Percentiles rank a stretch among this genome's conserved stretches.
phyloP scores from a whole-genome alignment of 2,113 vertebrate genomes.

The Rhea americana region DNA sequence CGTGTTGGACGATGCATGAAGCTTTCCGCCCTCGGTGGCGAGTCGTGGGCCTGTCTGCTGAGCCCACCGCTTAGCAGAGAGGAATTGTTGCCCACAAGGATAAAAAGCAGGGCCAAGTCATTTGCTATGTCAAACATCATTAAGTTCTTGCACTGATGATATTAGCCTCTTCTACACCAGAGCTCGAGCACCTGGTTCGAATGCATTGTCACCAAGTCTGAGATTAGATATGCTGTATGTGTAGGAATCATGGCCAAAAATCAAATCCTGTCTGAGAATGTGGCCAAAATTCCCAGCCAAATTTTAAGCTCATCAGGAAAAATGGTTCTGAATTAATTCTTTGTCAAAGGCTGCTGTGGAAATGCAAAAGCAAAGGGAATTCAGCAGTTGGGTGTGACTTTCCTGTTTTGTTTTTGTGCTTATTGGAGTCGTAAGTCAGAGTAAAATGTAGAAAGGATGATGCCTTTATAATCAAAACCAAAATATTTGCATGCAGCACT shows the following conservation, averaged over 20 bases:
- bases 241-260: constrained; percentile 6
- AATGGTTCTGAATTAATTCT: constrained; percentile 24
- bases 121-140: not conserved
- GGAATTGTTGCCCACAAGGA: not conserved
- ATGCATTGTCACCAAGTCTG: not conserved
- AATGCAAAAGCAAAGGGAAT: constrained; percentile 38
- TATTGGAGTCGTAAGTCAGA: not conserved
- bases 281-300: constrained; percentile 11
- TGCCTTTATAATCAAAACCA: not conserved
- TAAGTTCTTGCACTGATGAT: constrained; percentile 4
- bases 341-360: constrained; percentile 20
- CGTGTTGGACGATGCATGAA: not conserved
- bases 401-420: constrained; percentile 4
- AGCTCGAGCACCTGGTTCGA: constrained; percentile 21
- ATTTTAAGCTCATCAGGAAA: not conserved
- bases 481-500: not conserved
- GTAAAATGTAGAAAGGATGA: not conserved
- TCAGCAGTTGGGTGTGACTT: not conserved
- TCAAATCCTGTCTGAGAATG: not conserved
- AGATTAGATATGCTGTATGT: not conserved
- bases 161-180: not conserved
- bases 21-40: accelerated
- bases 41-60: not conserved
- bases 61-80: not conserved
- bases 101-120: not conserved